A percentile compares a stretch with the other conserved stretches of the same genome.
phyloP scores from a whole-genome alignment of 2,113 vertebrate species.

The Gorilla gorilla region DNA sequence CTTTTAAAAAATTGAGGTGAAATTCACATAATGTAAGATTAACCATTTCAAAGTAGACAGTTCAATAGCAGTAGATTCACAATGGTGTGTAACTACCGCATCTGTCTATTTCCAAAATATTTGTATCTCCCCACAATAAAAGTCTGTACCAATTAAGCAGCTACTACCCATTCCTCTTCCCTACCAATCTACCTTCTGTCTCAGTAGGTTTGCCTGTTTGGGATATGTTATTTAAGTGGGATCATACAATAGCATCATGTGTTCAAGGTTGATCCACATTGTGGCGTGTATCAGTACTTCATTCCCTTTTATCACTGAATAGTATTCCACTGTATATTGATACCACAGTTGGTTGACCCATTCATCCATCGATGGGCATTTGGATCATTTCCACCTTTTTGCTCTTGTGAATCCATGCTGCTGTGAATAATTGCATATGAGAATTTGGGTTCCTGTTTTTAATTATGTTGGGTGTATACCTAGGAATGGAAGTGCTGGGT shows the following conservation, averaged over 20 bases:
- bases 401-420: neutral
- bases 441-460: neutral
- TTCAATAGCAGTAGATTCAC: neutral
- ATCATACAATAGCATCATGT: rapidly evolving
- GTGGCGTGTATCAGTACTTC: neutral
- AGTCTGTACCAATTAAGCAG: no score
- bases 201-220: rapidly evolving
- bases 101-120: neutral
- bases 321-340: rapidly evolving
- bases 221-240: neutral
- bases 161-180: rapidly evolving
- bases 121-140: no score
- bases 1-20: neutral
- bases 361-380: rapidly evolving
- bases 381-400: neutral
- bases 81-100: neutral
- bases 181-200: neutral
- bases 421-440: rapidly evolving
- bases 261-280: neutral
- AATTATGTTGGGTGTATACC: neutral
- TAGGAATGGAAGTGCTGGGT: no score
- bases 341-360: neutral
- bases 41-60: neutral
- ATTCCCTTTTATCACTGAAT: neutral
- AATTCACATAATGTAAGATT: neutral